Percentiles rank a stretch among this genome's conserved stretches.
Evolutionary conservation across 2,797 vertebrate genomes (phyloP).

Genomic region (Amphiprion clarkii): DNA sequence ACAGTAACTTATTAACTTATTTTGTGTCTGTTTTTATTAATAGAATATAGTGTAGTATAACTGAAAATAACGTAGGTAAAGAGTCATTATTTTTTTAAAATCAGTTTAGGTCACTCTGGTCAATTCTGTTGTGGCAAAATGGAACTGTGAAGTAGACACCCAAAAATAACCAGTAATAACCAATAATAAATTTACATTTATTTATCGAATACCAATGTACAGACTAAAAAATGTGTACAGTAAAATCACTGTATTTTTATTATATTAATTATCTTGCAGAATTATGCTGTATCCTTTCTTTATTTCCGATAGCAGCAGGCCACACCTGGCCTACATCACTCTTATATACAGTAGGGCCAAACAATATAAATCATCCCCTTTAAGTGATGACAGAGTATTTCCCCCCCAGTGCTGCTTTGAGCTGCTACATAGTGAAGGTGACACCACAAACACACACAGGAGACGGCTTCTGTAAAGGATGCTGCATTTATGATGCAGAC

Average conservation of each 20-base stretch:
- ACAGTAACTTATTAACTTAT: background rate
- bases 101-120: background rate
- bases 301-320: background rate
- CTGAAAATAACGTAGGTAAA: background rate
- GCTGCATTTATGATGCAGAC: constrained; percentile 53
- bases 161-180: background rate
- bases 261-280: background rate
- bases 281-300: background rate
- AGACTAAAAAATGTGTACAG: background rate
- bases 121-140: background rate
- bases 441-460: constrained; percentile 53
- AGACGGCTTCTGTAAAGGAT: constrained; percentile 45
- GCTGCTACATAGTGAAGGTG: constrained; percentile 40
- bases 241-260: background rate
- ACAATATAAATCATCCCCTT: constrained; percentile 34
- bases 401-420: constrained; percentile 34
- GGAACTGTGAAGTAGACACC: background rate
- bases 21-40: background rate
- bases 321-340: background rate
- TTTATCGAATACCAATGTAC: background rate
- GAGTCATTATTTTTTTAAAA: background rate
- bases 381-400: constrained; percentile 33
- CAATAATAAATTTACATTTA: background rate
- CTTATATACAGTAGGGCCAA: background rate
- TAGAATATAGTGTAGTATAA: background rate